phyloP scores from a whole-genome alignment of 1,140 invertebrate genomes.

The Proales similis region DNA sequence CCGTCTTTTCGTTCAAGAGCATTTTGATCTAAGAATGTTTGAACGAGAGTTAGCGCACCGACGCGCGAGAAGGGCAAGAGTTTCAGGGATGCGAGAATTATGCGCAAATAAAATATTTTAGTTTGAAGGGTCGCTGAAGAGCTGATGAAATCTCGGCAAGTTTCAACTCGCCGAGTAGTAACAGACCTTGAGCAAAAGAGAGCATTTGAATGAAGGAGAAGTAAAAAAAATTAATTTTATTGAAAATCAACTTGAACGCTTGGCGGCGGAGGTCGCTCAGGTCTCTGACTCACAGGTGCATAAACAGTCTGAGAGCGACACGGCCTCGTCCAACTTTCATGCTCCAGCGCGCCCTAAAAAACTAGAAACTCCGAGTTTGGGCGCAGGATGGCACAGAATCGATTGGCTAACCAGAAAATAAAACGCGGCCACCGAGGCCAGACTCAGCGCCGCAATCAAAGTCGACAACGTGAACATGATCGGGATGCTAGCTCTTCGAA shows the following conservation, averaged over 20 bases:
- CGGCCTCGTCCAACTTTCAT: slow-evolving; percentile 13
- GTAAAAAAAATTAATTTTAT: too few relatives aligned
- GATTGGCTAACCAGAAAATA: slow-evolving; percentile 8
- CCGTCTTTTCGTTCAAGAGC: slow-evolving; percentile 30
- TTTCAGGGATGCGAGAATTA: neutral
- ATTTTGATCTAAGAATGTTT: neutral
- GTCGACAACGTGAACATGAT: slow-evolving; percentile 12
- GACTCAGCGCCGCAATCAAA: slow-evolving; percentile 4
- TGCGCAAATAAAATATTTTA: neutral
- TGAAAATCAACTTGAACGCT: too few relatives aligned
- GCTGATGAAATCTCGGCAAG: neutral
- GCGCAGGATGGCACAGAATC: neutral
- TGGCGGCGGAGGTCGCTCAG: slow-evolving; percentile 23
- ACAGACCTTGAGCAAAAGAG: too few relatives aligned
- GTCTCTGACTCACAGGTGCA: neutral
- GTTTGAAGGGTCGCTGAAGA: neutral
- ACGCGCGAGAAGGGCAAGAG: neutral
- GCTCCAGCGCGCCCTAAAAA: slow-evolving; percentile 10
- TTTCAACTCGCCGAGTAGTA: neutral
- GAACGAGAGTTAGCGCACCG: neutral
- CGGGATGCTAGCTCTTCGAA: neutral
- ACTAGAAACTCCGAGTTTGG: neutral
- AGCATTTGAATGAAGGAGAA: too few relatives aligned
- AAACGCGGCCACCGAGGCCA: neutral
- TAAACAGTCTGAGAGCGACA: slow-evolving; percentile 11